Percentiles rank a stretch among this genome's conserved stretches.
Evolutionary conservation across 2,113 vertebrate genomes (phyloP).

Genomic region (Poecile atricapillus): DNA sequence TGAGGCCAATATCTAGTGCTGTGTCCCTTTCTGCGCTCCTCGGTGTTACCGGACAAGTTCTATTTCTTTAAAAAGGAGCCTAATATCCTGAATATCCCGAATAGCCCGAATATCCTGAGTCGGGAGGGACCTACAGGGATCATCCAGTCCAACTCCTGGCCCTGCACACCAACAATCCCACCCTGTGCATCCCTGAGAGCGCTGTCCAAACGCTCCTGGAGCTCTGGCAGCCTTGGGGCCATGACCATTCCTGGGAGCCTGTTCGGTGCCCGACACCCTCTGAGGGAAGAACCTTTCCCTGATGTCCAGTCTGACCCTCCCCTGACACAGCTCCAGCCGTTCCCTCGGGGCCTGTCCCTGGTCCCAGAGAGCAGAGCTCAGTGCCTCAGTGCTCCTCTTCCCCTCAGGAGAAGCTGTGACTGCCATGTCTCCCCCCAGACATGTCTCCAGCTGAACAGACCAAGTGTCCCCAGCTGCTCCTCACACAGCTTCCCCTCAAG

Average conservation of each 20-base stretch:
- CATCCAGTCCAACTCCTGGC: fast-evolving
- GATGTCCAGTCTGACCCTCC: neutral
- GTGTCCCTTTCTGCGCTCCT: neutral
- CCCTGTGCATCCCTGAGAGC: neutral
- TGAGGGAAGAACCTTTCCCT: neutral
- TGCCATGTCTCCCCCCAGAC: neutral
- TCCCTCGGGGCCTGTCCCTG: neutral
- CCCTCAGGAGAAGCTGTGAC: neutral
- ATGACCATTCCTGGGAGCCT: neutral
- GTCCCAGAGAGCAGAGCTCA: neutral
- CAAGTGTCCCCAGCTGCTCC: neutral
- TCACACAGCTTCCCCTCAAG: neutral
- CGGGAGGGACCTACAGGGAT: fast-evolving
- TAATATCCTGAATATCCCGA: too few species aligned
- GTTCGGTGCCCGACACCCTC: neutral
- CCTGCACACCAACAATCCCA: neutral
- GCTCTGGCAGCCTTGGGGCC: neutral
- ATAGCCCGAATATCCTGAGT: neutral
- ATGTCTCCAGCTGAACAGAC: neutral
- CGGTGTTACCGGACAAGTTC: too few species aligned
- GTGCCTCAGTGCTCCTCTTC: neutral
- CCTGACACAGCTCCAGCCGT: neutral
- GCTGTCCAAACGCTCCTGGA: neutral
- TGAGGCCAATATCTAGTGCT: neutral
- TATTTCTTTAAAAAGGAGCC: neutral